Conservation (phyloP, 2,113 vertebrate genomes). For the Orthonyx spaldingii region DNA sequence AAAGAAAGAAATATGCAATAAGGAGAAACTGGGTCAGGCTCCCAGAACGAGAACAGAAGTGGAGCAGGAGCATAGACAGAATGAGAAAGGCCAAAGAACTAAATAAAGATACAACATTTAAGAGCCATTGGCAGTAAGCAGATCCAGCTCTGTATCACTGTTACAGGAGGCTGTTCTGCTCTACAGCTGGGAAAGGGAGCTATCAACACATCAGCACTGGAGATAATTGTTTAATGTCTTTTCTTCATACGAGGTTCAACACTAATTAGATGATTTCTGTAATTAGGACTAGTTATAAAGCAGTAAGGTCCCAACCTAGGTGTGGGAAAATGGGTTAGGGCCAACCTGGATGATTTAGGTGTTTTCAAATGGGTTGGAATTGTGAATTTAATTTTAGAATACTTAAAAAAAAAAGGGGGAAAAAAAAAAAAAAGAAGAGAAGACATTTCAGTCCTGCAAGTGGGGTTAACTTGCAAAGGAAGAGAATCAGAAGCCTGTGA, state of each 20-base stretch:
- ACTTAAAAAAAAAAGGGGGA: not conserved
- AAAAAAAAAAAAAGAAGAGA: not conserved
- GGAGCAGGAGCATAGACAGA: not conserved
- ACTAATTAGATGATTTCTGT: slow-evolving; percentile 37
- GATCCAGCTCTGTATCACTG: not conserved
- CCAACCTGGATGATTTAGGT: not conserved
- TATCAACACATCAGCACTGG: not conserved
- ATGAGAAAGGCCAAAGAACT: slow-evolving; percentile 50
- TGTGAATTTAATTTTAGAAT: slow-evolving; percentile 3
- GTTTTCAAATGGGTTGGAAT: not conserved
- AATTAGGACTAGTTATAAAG: slow-evolving; percentile 28
- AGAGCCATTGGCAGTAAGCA: not conserved
- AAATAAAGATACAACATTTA: slow-evolving; percentile 21
- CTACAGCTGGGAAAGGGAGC: not conserved
- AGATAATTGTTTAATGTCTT: slow-evolving; percentile 13
- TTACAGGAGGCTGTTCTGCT: not conserved
- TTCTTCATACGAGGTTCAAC: not conserved
- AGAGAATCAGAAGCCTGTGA: not conserved
- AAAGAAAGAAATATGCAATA: slow-evolving; percentile 32
- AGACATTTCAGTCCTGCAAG: not conserved
- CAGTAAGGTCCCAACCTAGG: not conserved
- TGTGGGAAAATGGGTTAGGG: not conserved
- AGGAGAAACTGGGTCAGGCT: slow-evolving; percentile 52
- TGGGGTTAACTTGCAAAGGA: not conserved
- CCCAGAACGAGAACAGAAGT: slow-evolving; percentile 34